A percentile compares a stretch with the other conserved stretches of the same genome.
Evolutionary conservation across 2,113 vertebrate genomes (phyloP).

Genomic region (Danio rerio): DNA sequence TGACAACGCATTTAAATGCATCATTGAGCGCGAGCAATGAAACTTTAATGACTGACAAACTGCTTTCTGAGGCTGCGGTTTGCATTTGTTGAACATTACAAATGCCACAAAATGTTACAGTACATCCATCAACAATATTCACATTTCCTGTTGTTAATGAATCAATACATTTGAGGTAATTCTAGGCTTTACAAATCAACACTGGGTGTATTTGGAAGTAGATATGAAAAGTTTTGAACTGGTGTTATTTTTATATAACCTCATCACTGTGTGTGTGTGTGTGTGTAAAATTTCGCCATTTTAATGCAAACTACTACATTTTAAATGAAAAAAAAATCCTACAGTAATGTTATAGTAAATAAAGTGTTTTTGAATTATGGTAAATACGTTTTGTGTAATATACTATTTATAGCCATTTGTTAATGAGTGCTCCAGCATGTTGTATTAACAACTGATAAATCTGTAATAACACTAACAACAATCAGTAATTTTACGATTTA

Average conservation of each 20-base stretch:
- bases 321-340: no score
- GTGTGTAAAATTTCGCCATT: no score
- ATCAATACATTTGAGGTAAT: not conserved
- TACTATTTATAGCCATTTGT: no score
- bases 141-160: not conserved
- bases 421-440: no score
- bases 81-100: not conserved
- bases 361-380: no score
- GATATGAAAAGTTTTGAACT: not conserved
- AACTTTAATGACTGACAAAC: not conserved
- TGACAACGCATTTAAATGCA: conserved; percentile 2
- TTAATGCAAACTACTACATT: no score
- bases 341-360: no score
- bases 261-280: not conserved
- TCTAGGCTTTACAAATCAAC: not conserved
- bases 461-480: no score
- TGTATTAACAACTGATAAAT: no score
- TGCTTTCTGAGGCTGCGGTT: not conserved
- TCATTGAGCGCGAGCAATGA: not conserved
- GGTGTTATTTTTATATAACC: not conserved
- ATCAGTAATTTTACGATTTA: no score
- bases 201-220: not conserved
- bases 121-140: not conserved
- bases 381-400: no score
- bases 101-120: not conserved